Percentiles rank a stretch among this genome's conserved stretches.
phyloP scores from a whole-genome alignment of 1,140 invertebrate genomes.

The Scaptomyza montana region DNA sequence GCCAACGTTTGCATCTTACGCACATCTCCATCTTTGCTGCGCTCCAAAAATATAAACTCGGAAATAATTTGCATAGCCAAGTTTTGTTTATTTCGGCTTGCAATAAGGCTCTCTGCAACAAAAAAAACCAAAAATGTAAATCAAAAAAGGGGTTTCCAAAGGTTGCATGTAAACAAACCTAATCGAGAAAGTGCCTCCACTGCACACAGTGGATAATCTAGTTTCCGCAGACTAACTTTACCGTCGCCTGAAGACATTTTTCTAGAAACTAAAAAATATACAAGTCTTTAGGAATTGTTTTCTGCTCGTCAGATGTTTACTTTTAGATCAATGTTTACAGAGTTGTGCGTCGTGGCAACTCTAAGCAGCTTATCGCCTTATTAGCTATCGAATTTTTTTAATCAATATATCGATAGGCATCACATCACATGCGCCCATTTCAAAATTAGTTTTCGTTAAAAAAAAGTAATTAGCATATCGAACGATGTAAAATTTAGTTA shows the following conservation, averaged over 20 bases:
- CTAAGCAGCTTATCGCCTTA: neutral
- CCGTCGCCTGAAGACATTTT: slow-evolving; percentile 60
- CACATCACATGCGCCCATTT: neutral
- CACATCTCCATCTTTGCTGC: slow-evolving; percentile 74
- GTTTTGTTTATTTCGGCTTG: slow-evolving; percentile 77
- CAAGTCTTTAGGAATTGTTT: neutral
- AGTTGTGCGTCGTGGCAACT: neutral
- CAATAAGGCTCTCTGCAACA: slow-evolving; percentile 66
- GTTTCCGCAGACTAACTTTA: slow-evolving; percentile 83
- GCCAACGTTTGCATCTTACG: slow-evolving; percentile 61
- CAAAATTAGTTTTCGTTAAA: neutral
- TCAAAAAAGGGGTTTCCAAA: neutral
- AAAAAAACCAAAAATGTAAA: slow-evolving; percentile 4
- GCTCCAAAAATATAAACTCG: slow-evolving; percentile 92
- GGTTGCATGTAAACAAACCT: slow-evolving; percentile 83
- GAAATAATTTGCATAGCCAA: slow-evolving; percentile 90
- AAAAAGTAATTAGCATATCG: neutral
- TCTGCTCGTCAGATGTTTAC: neutral
- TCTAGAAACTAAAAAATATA: neutral
- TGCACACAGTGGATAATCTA: slow-evolving; percentile 88
- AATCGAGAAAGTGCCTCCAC: slow-evolving; percentile 87
- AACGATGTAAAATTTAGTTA: neutral
- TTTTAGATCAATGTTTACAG: neutral
- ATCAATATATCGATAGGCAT: slow-evolving; percentile 7
- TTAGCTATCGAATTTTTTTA: neutral